These are phyloP conservation scores for Bucorvus abyssinicus DNA, from an alignment of 2,797 vertebrate species.

Conservation along the genomic window DNA sequence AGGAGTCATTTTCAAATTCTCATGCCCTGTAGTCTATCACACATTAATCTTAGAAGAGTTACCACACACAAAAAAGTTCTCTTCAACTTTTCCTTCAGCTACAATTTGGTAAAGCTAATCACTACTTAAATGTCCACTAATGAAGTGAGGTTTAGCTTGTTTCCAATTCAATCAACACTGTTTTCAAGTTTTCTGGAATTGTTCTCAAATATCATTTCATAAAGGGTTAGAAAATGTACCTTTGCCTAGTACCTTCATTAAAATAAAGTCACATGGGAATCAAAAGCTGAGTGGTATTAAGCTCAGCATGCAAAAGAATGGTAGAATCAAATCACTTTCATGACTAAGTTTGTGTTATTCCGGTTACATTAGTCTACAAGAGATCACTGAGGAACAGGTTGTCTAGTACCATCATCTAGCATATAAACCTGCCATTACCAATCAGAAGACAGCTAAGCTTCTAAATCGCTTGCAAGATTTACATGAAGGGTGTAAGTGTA, in stretches of 20 bases:
- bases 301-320: not conserved
- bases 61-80: not conserved
- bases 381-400: not conserved
- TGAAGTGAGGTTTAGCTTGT: not conserved
- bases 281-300: not conserved
- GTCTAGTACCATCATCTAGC: not conserved
- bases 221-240: not conserved
- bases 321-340: not conserved
- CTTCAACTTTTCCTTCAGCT: not conserved
- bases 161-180: not conserved
- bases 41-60: not conserved
- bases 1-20: not conserved
- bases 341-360: not conserved
- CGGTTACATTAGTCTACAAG: not conserved
- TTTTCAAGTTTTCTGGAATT: not conserved
- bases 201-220: not conserved
- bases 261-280: not conserved
- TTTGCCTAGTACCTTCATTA: not conserved
- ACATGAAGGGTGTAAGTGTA: not conserved
- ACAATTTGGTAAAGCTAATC: not conserved
- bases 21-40: not conserved
- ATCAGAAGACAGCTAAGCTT: not conserved
- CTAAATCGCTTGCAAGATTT: not conserved
- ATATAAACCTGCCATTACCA: not conserved
- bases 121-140: not conserved